A percentile compares a stretch with the other conserved stretches of the same genome.
Conservation (phyloP, 2,113 vertebrate species). For the Eudyptes chrysolophus region DNA sequence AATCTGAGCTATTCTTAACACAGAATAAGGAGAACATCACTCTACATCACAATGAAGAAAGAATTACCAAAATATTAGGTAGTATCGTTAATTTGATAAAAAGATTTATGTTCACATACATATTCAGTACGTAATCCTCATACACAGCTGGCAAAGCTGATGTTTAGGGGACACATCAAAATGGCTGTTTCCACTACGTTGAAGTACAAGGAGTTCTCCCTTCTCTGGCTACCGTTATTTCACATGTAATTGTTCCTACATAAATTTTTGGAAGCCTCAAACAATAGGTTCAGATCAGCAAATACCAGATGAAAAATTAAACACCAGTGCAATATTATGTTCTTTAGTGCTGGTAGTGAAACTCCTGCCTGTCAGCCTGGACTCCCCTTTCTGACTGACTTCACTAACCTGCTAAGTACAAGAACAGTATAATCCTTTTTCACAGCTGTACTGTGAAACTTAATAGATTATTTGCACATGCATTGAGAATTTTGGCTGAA, state of each 20-base stretch:
- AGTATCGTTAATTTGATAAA: not conserved
- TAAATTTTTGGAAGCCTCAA: not conserved
- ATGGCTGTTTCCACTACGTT: not conserved
- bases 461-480: not conserved
- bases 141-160: not conserved
- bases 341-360: not conserved
- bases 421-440: not conserved
- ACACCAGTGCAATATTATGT: not conserved
- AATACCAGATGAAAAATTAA: not conserved
- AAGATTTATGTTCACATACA: not conserved
- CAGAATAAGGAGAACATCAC: not conserved
- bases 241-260: fast-evolving
- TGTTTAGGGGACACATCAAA: not conserved
- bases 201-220: not conserved
- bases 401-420: not conserved
- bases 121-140: not conserved
- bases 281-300: not conserved
- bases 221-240: not conserved
- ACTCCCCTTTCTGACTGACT: not conserved
- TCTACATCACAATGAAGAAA: not conserved
- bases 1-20: not conserved
- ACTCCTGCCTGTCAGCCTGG: not conserved
- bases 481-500: not conserved
- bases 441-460: not conserved
- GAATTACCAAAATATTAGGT: not conserved